A percentile compares a stretch with the other conserved stretches of the same genome.
These are phyloP conservation scores for Drosophila trapezifrons DNA, from an alignment of 1,140 invertebrate genomes.

Conservation along the genomic window DNA sequence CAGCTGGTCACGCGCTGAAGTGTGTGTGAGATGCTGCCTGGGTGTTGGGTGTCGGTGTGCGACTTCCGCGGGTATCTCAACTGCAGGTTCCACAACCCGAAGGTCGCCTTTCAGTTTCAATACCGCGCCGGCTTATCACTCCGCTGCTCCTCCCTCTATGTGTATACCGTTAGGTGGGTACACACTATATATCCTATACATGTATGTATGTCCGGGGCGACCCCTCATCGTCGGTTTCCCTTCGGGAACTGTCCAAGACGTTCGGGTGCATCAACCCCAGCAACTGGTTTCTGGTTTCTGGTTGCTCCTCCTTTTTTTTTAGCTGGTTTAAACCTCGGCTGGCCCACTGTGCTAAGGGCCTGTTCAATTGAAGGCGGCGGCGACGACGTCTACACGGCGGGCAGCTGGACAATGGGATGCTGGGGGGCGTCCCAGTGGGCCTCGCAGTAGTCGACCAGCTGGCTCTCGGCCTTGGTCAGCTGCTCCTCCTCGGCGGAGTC, in stretches of 20 bases:
- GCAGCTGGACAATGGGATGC: constrained; percentile 86
- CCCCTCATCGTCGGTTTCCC: constrained; percentile 71
- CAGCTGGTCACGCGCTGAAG: constrained; percentile 71
- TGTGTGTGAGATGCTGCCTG: constrained; percentile 20
- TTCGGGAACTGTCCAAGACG: constrained; percentile 76
- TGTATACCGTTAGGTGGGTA: constrained; percentile 37
- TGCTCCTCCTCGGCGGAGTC: constrained; percentile 84
- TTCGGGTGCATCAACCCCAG: constrained; percentile 68
- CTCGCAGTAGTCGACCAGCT: constrained; percentile 86
- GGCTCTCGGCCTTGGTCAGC: constrained; percentile 84
- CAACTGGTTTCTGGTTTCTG: constrained; percentile 62
- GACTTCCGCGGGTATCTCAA: constrained; percentile 69
- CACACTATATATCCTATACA: constrained; percentile 36
- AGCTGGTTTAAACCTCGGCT: constrained; percentile 49
- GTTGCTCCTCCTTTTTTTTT: constrained; percentile 15
- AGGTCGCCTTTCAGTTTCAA: constrained; percentile 62
- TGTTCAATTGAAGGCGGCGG: constrained; percentile 49
- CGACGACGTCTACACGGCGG: constrained; percentile 85
- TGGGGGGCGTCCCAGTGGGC: constrained; percentile 85
- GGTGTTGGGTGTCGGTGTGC: constrained; percentile 33
- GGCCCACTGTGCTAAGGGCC: constrained; percentile 66
- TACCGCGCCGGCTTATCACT: constrained; percentile 53
- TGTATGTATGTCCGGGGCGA: constrained; percentile 39
- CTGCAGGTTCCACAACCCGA: constrained; percentile 66
- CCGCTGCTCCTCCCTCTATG: constrained; percentile 19